Percentiles rank a stretch among this genome's conserved stretches.
Conservation (phyloP, 2,888 invertebrate species). For the Caenorhabditis auriculariae region DNA sequence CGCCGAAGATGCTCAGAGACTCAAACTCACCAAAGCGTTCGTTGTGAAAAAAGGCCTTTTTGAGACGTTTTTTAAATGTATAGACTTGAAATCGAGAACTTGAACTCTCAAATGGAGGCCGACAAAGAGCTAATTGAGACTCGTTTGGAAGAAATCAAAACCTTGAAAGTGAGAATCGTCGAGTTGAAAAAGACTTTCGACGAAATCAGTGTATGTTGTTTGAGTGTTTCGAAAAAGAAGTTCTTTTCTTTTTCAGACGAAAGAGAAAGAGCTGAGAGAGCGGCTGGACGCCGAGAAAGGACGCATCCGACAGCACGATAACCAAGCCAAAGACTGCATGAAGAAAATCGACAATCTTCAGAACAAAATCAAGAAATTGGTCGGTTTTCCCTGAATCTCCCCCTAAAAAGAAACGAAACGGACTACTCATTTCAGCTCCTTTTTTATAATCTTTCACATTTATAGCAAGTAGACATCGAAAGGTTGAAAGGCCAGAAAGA, state of each 20-base stretch:
- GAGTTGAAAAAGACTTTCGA: conserved; percentile 2
- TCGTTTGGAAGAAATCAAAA: conserved; percentile 1
- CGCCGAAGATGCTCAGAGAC: no score
- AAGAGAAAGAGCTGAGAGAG: conserved; percentile 20
- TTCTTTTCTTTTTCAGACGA: conserved; percentile 8
- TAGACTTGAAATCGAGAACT: conserved; percentile 41
- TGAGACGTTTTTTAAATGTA: no score
- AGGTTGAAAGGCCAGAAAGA: conserved; percentile 5
- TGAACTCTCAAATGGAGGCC: conserved; percentile 51
- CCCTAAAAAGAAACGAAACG: no score
- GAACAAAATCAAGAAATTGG: conserved; percentile 16
- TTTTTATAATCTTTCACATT: not conserved
- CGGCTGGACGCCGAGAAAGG: conserved; percentile 25
- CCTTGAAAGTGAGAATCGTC: not conserved
- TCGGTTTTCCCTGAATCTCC: no score
- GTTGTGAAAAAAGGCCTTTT: no score
- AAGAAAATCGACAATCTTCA: conserved; percentile 15
- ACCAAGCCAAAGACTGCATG: conserved; percentile 8
- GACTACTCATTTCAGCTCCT: no score
- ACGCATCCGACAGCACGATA: conserved; percentile 7
- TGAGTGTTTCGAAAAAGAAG: not conserved
- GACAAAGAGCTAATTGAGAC: not conserved
- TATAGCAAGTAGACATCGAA: conserved; percentile 8
- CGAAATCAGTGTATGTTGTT: not conserved
- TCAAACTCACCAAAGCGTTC: no score